Conservation (phyloP, 2,888 invertebrate genomes). For the Peribatodes rhomboidaria region DNA sequence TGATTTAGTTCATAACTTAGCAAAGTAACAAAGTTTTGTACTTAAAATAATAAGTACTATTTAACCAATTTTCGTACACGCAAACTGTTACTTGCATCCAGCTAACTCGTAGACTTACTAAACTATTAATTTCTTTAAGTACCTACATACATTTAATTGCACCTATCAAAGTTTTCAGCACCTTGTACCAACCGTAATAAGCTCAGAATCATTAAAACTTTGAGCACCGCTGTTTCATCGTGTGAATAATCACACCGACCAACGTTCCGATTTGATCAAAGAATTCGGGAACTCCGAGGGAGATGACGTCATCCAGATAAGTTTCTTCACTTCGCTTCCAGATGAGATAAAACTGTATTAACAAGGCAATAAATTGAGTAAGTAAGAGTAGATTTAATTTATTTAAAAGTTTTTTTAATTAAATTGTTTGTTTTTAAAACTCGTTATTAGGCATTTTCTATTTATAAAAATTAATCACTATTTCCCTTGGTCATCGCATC, state of each 20-base stretch:
- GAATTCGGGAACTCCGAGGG: conserved; percentile 66
- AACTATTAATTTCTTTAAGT: neutral
- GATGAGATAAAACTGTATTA: conserved; percentile 7
- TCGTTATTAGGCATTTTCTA: too few relatives aligned
- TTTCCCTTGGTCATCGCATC: too few relatives aligned
- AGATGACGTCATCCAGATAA: conserved; percentile 72
- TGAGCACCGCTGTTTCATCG: conserved; percentile 66
- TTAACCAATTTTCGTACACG: too few relatives aligned
- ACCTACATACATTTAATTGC: neutral
- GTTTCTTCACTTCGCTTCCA: conserved; percentile 1
- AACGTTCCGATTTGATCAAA: conserved; percentile 79
- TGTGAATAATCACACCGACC: conserved; percentile 81
- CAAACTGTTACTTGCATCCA: too few relatives aligned
- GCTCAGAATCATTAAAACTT: conserved; percentile 48
- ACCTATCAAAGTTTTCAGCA: neutral
- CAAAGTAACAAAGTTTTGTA: too few relatives aligned
- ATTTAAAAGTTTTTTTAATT: neutral
- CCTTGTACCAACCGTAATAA: neutral
- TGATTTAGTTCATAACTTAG: too few relatives aligned
- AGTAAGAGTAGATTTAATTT: conserved; percentile 3
- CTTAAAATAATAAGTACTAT: too few relatives aligned
- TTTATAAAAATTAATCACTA: too few relatives aligned
- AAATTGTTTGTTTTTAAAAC: neutral
- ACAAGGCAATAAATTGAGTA: neutral
- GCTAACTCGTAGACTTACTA: neutral